Evolutionary conservation across 2,888 invertebrate genomes (phyloP).

Genomic region (Agriopis aurantiaria): DNA sequence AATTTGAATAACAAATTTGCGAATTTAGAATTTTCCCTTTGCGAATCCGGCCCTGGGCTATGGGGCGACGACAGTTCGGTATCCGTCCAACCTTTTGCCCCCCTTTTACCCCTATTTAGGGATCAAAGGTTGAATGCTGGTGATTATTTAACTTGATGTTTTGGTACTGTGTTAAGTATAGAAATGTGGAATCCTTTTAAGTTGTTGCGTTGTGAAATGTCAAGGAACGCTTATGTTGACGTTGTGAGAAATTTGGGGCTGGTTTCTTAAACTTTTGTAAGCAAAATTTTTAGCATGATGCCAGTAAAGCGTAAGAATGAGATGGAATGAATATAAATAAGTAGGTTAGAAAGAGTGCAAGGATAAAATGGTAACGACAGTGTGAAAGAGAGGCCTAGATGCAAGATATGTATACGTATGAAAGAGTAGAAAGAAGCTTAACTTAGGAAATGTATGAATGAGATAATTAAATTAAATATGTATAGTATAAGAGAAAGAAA

Average conservation of each 20-base stretch:
- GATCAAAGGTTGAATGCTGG: slow-evolving; percentile 55
- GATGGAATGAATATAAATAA: no score
- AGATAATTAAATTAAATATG: no score
- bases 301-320: no score
- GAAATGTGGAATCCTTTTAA: slow-evolving; percentile 13
- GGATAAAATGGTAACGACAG: no score
- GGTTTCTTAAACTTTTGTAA: neutral
- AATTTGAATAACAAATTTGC: slow-evolving; percentile 65
- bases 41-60: slow-evolving; percentile 25
- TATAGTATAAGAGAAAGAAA: no score
- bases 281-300: no score
- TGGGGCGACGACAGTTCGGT: slow-evolving; percentile 29
- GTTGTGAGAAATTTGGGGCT: neutral
- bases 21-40: slow-evolving; percentile 58
- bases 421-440: no score
- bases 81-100: slow-evolving; percentile 42
- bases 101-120: slow-evolving; percentile 49
- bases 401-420: no score
- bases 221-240: neutral
- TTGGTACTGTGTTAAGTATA: slow-evolving; percentile 33
- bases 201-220: slow-evolving; percentile 6
- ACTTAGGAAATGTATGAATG: no score
- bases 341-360: no score
- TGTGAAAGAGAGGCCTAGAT: no score
- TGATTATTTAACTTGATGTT: slow-evolving; percentile 48